These are phyloP conservation scores for Stratiolaelaps scimitus DNA, from an alignment of 1,140 invertebrate species.

Conservation along the genomic window DNA sequence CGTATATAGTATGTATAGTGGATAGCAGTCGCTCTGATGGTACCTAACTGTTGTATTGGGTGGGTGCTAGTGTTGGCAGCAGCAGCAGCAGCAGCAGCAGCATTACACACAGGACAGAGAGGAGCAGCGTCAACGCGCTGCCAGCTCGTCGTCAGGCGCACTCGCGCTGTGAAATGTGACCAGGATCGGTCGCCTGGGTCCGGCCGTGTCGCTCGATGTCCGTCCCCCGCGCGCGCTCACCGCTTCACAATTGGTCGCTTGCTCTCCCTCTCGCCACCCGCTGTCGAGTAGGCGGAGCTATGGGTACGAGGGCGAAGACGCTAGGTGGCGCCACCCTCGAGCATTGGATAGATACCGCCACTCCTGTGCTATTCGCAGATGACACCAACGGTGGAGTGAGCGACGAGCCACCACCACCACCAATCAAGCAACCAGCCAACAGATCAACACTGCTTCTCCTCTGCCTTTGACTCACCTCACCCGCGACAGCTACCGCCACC, in stretches of 20 bases:
- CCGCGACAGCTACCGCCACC: no score
- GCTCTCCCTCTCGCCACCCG: constrained; percentile 27
- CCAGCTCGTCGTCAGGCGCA: background rate
- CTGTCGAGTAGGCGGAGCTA: constrained; percentile 1
- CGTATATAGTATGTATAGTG: background rate
- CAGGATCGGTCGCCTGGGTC: constrained; percentile 1
- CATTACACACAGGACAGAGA: background rate
- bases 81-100: background rate
- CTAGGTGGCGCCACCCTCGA: constrained; percentile 11
- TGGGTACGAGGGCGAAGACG: constrained; percentile 15
- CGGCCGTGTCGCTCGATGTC: constrained; percentile 12
- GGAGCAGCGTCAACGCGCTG: background rate
- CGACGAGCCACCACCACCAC: no score
- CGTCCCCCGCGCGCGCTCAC: constrained; percentile 11
- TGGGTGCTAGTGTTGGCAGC: background rate
- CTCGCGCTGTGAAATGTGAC: constrained; percentile 16
- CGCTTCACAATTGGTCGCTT: constrained; percentile 26
- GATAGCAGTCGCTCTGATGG: background rate
- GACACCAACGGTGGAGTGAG: no score
- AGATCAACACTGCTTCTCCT: no score
- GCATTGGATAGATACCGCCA: no score
- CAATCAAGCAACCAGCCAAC: no score
- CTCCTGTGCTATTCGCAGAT: no score
- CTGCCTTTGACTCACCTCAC: no score
- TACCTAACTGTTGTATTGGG: constrained; percentile 6